Evolutionary conservation across 2,113 vertebrate species (phyloP).

Genomic region (Cebus imitator): DNA sequence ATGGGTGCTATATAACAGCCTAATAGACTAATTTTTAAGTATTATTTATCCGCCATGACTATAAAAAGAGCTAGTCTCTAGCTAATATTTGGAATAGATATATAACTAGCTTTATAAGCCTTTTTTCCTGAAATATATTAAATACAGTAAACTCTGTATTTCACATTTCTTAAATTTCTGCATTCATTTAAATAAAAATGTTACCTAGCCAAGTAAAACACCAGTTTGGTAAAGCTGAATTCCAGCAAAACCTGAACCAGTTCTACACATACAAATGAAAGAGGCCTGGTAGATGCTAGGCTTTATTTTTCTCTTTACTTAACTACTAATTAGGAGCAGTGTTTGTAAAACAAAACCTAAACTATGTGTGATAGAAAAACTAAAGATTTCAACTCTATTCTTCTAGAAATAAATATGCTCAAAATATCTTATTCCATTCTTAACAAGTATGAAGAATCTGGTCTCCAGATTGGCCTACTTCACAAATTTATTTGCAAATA

Average conservation of each 20-base stretch:
- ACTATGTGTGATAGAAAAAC: background rate
- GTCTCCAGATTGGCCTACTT: background rate
- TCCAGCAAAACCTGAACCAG: slow-evolving; percentile 68
- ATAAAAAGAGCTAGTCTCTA: slow-evolving; percentile 59
- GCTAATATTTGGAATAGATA: slow-evolving; percentile 67
- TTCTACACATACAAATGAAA: slow-evolving; percentile 66
- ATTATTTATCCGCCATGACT: slow-evolving; percentile 61
- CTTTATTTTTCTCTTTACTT: slow-evolving; percentile 43
- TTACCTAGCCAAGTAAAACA: slow-evolving; percentile 82
- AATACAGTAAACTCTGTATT: slow-evolving; percentile 77
- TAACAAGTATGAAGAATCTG: background rate
- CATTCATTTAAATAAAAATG: slow-evolving; percentile 81
- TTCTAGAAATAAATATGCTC: slow-evolving; percentile 39
- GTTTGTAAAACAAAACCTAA: slow-evolving; percentile 48
- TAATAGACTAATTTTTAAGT: slow-evolving; percentile 51
- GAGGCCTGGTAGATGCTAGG: slow-evolving; percentile 23
- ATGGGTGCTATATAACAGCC: slow-evolving; percentile 29
- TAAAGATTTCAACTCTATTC: slow-evolving; percentile 49
- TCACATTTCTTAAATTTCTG: slow-evolving; percentile 81
- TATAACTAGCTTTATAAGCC: slow-evolving; percentile 50
- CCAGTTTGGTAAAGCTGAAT: slow-evolving; percentile 69
- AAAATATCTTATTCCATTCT: background rate
- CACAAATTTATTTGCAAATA: slow-evolving; percentile 13
- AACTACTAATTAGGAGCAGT: slow-evolving; percentile 44
- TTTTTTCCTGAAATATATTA: slow-evolving; percentile 64